Evolutionary conservation across 2,888 invertebrate genomes (phyloP).

Genomic region (Spialia ferax): DNA sequence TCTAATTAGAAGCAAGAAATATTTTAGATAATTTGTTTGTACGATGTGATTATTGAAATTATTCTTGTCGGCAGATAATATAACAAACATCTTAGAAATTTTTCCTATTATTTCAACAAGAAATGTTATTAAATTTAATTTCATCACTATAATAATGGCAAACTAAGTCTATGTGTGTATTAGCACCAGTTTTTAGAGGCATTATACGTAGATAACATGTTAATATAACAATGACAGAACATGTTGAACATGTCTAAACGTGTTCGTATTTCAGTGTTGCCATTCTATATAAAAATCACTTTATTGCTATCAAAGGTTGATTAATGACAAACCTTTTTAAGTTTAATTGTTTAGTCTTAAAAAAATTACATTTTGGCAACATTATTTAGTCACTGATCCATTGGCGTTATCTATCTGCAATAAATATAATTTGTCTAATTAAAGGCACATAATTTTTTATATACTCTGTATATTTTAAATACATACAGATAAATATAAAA

Average conservation of each 20-base stretch:
- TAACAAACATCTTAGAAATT: background rate
- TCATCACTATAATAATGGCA: slow-evolving; percentile 12
- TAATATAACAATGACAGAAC: slow-evolving; percentile 14
- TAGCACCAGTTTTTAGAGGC: slow-evolving; percentile 49
- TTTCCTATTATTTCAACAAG: slow-evolving; percentile 16
- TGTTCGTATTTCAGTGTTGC: background rate
- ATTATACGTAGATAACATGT: slow-evolving; percentile 15
- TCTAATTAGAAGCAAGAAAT: too few relatives aligned
- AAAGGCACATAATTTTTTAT: slow-evolving; percentile 4
- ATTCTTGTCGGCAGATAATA: too few relatives aligned
- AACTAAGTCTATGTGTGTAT: slow-evolving; percentile 36
- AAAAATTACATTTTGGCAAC: slow-evolving; percentile 6
- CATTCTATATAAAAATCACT: background rate
- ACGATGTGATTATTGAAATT: too few relatives aligned
- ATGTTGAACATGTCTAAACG: slow-evolving; percentile 11
- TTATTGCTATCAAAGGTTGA: background rate
- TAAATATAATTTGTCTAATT: background rate
- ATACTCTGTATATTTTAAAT: background rate
- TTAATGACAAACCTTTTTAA: background rate
- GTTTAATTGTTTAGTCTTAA: background rate
- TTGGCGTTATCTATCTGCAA: too few relatives aligned
- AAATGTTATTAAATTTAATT: background rate
- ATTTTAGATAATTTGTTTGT: too few relatives aligned
- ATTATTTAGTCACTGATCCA: background rate
- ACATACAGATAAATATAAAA: background rate